Base-by-base conservation (phyloP, 2,113 vertebrate genomes). In the Thalassoma bifasciatum region DNA sequence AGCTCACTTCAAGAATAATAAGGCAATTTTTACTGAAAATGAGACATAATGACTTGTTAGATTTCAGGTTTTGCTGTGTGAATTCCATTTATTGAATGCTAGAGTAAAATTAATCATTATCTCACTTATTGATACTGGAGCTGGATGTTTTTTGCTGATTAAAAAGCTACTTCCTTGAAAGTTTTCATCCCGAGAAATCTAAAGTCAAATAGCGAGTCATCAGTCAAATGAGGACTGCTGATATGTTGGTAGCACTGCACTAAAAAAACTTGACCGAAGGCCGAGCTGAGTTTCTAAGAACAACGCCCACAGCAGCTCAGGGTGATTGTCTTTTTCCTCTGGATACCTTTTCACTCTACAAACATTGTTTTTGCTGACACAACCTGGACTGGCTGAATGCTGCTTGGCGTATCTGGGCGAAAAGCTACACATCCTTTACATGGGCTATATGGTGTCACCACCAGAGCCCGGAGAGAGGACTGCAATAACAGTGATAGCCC, bases 401-500 rank as follows among this genome's bases (percentile, higher is more conserved):
- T 23, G 38, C 12, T 5, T n/a, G 17, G 54, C 14, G 0, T 86
- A 85, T 87, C 77, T 81, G 54, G 22, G 47, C 56, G 23, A 37
- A 49, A 62, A 66, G 46, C 74, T 63, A 75, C 66, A 79, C 61
- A 69, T 88, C 87, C 87, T 91, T 89, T 90, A 85, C 64, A 63
- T 84, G 10, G 36, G 64, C 75, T 80, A 81, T 87, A 85, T 16
- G 72, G 80, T 90, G 91, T 90, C 89, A 91, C 84, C 88, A 75
- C 81, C 77, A 83, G 75, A 86, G 86, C 75, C 46, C 24, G 34
- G 70, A 83, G 79, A 81, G 63, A 66, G 51, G 70, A 72, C 92
- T 93, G 92, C 79, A 92, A 93, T 83, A 92, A 92, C 91, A 93
- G 56, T 70, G 92, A 93, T 93, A 93, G 85, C 62, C 83, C 70